A percentile compares a stretch with the other conserved stretches of the same genome.
Conservation (phyloP, 2,113 vertebrate species). For the Hemichromis elongatus region DNA sequence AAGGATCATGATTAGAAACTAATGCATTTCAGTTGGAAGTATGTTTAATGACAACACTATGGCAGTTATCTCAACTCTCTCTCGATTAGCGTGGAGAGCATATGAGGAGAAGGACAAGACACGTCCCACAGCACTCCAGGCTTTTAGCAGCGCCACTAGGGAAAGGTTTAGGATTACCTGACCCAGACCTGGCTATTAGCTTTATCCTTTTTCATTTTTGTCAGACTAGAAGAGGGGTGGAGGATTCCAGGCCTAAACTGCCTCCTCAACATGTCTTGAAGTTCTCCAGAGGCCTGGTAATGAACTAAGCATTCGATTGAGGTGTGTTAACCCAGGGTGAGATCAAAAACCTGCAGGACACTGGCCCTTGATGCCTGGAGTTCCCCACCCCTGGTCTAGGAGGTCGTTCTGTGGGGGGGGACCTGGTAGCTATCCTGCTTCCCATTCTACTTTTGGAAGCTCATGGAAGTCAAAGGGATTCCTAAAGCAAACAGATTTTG, state of each 20-base stretch:
- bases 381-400: rapidly evolving
- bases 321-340: neutral
- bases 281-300: no score
- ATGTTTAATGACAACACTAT: neutral
- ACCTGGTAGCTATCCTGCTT: neutral
- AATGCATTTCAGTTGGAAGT: neutral
- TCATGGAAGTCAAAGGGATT: neutral
- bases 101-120: rapidly evolving
- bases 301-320: no score
- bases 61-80: neutral
- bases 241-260: neutral
- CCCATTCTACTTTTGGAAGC: neutral
- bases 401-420: neutral
- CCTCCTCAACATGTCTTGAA: no score
- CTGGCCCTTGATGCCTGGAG: rapidly evolving
- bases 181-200: neutral
- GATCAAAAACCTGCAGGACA: neutral
- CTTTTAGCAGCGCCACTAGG: neutral
- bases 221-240: neutral
- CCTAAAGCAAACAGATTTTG: neutral
- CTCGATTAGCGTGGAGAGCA: neutral
- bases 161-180: neutral
- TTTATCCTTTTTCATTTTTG: neutral
- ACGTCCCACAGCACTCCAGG: neutral
- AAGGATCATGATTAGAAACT: neutral